Evolutionary conservation across 2,888 invertebrate genomes (phyloP).

Genomic region (Pedicia rivosa): DNA sequence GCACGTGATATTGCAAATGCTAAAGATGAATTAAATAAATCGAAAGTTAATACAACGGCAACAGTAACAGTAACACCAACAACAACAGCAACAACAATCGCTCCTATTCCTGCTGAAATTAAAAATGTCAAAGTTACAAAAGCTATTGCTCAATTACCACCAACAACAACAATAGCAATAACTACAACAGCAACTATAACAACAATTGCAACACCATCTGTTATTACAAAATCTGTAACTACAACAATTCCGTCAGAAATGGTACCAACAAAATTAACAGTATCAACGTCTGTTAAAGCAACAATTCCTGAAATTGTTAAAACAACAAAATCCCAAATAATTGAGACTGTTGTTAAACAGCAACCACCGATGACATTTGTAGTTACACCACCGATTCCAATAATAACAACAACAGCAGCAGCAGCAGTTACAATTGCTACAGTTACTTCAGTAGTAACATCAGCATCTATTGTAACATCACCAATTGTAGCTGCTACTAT

Average conservation of each 20-base stretch:
- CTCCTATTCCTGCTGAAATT: too few species aligned
- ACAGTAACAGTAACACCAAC: constrained; percentile 4
- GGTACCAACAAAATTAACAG: constrained; percentile 2
- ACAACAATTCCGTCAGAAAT: constrained; percentile 3
- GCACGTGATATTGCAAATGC: background rate
- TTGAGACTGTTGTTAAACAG: constrained; percentile 30
- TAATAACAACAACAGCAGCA: background rate
- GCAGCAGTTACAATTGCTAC: background rate
- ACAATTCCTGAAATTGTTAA: constrained; percentile 15
- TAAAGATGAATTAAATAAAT: background rate
- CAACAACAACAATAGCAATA: background rate
- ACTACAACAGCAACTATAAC: constrained; percentile 3
- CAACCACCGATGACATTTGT: constrained; percentile 21
- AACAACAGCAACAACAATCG: background rate
- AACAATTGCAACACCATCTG: background rate
- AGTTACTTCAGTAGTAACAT: constrained; percentile 13
- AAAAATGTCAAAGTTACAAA: too few species aligned
- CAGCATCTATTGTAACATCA: constrained; percentile 15
- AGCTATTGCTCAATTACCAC: too few species aligned
- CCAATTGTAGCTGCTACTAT: constrained; percentile 1
- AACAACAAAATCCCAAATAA: constrained; percentile 3
- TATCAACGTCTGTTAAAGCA: constrained; percentile 21
- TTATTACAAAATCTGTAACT: constrained; percentile 6
- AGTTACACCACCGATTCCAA: constrained; percentile 13
- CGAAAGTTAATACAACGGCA: constrained; percentile 12